phyloP scores from a whole-genome alignment of 1,140 invertebrate genomes.

The Aphelinus atriplicis region DNA sequence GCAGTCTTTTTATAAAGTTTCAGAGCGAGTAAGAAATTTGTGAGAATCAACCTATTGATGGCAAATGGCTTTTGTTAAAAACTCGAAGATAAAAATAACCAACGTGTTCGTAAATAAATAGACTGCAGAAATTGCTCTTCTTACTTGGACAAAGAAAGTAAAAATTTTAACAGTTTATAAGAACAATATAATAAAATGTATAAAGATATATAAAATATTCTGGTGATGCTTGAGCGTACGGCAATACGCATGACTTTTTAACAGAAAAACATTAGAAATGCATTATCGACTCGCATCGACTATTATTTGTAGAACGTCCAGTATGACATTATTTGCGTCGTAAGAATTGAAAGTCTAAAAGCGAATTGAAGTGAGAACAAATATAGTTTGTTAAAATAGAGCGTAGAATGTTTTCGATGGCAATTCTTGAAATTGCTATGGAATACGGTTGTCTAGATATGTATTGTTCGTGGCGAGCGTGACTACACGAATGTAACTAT shows the following conservation, averaged over 20 bases:
- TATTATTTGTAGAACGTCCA: conserved; percentile 32
- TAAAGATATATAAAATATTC: conserved; percentile 17
- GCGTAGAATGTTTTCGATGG: neutral
- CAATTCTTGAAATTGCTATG: neutral
- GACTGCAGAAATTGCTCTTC: conserved; percentile 6
- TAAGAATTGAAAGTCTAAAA: conserved; percentile 1
- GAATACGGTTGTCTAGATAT: conserved; percentile 1
- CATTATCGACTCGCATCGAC: conserved; percentile 27
- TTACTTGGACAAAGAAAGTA: conserved; percentile 17
- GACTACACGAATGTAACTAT: conserved; percentile 22
- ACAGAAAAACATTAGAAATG: conserved; percentile 13
- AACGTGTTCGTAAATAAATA: conserved; percentile 3
- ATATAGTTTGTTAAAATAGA: conserved; percentile 3
- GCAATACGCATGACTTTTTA: conserved; percentile 1
- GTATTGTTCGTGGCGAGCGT: conserved; percentile 8
- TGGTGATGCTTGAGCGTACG: neutral
- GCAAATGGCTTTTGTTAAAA: conserved; percentile 8
- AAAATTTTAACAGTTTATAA: conserved; percentile 19
- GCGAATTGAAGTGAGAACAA: neutral
- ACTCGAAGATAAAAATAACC: conserved; percentile 3
- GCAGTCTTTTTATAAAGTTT: conserved; percentile 23
- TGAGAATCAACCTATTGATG: conserved; percentile 1
- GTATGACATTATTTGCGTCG: conserved; percentile 6
- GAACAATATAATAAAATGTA: neutral
- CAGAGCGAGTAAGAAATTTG: neutral